Percentiles rank a stretch among this genome's conserved stretches.
Evolutionary conservation across 2,888 invertebrate genomes (phyloP).

Genomic region (Rhagonycha lutea): DNA sequence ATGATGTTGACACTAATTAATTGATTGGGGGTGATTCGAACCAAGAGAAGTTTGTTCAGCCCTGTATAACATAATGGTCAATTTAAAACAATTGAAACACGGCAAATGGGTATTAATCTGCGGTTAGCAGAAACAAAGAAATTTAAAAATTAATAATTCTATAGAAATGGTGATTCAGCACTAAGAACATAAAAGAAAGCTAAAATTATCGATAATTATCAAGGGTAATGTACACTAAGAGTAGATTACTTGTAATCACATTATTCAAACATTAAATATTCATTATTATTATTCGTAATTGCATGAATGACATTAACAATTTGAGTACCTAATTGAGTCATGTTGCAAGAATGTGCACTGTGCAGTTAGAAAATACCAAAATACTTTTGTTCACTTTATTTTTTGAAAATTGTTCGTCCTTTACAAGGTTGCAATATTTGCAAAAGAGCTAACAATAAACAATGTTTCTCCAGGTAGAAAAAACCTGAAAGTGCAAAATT

Average conservation of each 20-base stretch:
- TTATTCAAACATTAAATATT: not conserved
- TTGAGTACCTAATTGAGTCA: not conserved
- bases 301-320: not conserved
- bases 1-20: not conserved
- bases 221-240: not conserved
- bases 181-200: not conserved
- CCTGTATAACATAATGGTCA: not conserved
- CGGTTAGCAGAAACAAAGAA: not conserved
- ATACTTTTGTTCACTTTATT: not conserved
- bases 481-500: not conserved
- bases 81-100: not conserved
- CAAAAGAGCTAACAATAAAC: not conserved
- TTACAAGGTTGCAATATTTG: not conserved
- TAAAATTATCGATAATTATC: not conserved
- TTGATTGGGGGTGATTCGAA: not conserved
- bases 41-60: not conserved
- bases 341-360: not conserved
- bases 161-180: not conserved
- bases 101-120: not conserved
- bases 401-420: not conserved
- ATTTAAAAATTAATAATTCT: not conserved
- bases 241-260: not conserved
- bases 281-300: not conserved
- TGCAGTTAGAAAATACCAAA: not conserved
- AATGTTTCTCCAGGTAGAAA: not conserved